Conservation (phyloP, 2,888 invertebrate species). For the Syritta pipiens region DNA sequence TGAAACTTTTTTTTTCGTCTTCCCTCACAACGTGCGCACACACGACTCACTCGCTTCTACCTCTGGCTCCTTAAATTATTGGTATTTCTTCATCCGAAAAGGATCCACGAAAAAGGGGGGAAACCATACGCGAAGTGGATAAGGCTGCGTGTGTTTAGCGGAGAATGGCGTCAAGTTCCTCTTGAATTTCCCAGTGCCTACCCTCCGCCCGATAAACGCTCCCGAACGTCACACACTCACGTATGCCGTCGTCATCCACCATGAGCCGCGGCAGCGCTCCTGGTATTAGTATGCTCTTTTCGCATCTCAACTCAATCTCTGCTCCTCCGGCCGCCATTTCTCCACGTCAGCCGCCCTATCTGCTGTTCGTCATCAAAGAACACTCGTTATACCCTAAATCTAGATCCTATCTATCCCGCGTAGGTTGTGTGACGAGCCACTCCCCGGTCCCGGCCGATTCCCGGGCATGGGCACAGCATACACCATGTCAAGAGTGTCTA, state of each 20-base stretch:
- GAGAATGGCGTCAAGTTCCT: constrained; percentile 27
- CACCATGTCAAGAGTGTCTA: constrained; percentile 64
- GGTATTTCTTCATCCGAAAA: constrained; percentile 8
- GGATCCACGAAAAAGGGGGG: neutral
- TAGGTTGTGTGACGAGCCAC: constrained; percentile 37
- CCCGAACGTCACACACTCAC: constrained; percentile 6
- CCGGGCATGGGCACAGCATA: no score
- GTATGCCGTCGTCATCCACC: neutral
- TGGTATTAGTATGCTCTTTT: constrained; percentile 62
- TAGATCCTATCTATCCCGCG: constrained; percentile 53
- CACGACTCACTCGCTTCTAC: neutral
- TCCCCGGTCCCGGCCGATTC: constrained; percentile 26
- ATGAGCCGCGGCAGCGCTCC: neutral
- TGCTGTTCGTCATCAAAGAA: constrained; percentile 51
- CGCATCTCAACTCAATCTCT: constrained; percentile 54
- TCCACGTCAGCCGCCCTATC: constrained; percentile 44
- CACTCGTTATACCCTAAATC: constrained; percentile 60
- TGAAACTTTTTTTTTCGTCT: constrained; percentile 16
- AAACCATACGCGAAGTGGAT: no score
- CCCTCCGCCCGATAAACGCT: neutral
- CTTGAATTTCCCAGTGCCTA: constrained; percentile 26
- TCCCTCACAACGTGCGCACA: neutral
- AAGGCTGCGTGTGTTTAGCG: constrained; percentile 13
- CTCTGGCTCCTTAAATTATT: neutral
- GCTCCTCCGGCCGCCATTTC: constrained; percentile 46